Conservation (phyloP, 2,113 vertebrate species). For the Mohoua ochrocephala region DNA sequence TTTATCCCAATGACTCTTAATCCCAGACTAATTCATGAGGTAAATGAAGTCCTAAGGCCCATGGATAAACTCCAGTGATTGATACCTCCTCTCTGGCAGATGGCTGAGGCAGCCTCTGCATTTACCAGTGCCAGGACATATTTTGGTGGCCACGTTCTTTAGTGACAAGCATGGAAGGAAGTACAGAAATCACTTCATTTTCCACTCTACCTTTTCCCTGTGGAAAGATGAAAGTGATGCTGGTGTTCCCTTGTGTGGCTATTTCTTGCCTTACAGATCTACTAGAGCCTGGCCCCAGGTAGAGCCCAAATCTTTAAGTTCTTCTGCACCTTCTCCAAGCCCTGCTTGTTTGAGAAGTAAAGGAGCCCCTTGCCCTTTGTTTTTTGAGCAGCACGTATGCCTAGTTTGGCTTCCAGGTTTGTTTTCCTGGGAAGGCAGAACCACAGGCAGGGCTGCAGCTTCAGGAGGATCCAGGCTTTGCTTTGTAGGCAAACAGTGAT, state of each 20-base stretch:
- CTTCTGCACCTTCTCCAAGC: not conserved
- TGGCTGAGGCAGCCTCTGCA: not conserved
- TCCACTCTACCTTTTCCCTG: not conserved
- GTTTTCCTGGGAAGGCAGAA: not conserved
- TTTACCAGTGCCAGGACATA: not conserved
- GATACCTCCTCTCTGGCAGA: not conserved
- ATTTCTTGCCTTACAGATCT: not conserved
- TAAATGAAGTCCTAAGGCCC: not conserved
- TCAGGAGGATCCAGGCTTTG: not conserved
- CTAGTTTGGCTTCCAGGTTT: not conserved
- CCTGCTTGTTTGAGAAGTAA: not conserved
- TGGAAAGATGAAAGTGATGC: not conserved
- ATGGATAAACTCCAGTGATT: not conserved
- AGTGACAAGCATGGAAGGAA: not conserved
- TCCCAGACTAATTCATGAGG: not conserved
- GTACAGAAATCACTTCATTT: not conserved
- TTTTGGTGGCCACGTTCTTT: not conserved
- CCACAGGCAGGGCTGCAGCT: not conserved
- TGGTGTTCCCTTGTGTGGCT: not conserved
- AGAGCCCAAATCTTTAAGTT: not conserved
- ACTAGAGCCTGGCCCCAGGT: not conserved
- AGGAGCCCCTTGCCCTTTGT: not conserved
- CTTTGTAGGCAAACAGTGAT: not conserved
- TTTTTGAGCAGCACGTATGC: not conserved
- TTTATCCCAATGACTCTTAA: not conserved